phyloP scores from a whole-genome alignment of 1,140 invertebrate species.

The Trypoxylus dichotomus region DNA sequence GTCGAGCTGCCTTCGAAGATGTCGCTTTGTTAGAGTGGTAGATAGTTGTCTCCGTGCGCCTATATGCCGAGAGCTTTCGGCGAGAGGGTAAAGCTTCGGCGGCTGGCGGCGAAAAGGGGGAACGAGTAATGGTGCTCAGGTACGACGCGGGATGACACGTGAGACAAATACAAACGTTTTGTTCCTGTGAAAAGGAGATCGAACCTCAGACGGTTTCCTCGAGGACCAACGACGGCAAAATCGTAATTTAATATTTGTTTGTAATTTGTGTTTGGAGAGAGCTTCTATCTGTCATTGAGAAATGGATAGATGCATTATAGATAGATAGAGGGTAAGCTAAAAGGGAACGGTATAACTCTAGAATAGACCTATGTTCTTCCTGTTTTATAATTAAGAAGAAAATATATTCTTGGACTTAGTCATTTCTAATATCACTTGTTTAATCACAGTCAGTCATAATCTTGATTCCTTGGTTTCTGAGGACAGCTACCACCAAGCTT shows the following conservation, averaged over 20 bases:
- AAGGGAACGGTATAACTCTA: no score
- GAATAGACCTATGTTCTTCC: no score
- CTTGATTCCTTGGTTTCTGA: no score
- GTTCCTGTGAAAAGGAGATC: background rate
- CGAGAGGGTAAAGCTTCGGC: background rate
- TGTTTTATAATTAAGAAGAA: no score
- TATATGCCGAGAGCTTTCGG: background rate
- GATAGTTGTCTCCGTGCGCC: background rate
- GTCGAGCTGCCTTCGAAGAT: background rate
- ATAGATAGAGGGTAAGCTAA: no score
- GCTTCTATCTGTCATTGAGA: background rate
- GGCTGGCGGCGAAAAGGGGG: background rate
- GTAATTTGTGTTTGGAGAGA: background rate
- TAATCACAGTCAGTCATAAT: no score
- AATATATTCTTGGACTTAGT: no score
- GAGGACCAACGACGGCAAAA: background rate
- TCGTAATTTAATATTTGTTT: constrained; percentile 8
- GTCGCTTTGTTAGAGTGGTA: background rate
- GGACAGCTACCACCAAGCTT: no score
- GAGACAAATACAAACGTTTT: constrained; percentile 7
- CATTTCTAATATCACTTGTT: no score
- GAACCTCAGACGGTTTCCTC: background rate
- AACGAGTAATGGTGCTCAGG: background rate
- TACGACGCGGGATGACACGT: background rate
- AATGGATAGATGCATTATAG: background rate